Conservation (phyloP, 2,113 vertebrate genomes). For the Scatophagus argus region DNA sequence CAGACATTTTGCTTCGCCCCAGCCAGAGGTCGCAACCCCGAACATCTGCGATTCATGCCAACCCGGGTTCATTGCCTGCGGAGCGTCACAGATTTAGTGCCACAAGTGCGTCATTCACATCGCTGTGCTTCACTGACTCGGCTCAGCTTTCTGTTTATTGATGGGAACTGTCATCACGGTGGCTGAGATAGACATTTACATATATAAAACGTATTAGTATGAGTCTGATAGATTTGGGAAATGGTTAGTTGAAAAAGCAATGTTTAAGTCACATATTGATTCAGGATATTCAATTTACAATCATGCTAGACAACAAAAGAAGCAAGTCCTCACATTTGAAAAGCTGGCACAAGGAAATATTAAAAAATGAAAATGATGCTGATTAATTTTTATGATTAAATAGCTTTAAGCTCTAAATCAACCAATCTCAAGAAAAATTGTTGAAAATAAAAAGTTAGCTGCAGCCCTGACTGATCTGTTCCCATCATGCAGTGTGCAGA, state of each 20-base stretch:
- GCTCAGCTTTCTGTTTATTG: conserved; percentile 46
- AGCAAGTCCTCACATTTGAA: not conserved
- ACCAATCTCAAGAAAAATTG: not conserved
- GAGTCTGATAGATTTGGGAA: not conserved
- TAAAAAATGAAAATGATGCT: not conserved
- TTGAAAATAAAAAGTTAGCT: not conserved
- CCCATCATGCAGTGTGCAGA: conserved; percentile 29
- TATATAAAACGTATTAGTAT: too few relatives aligned
- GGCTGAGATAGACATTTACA: conserved; percentile 15
- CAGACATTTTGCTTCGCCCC: conserved; percentile 69
- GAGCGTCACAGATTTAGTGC: conserved; percentile 71
- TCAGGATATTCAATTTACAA: not conserved
- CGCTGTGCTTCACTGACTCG: conserved; percentile 52
- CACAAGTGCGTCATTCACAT: conserved; percentile 73
- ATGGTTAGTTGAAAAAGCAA: not conserved
- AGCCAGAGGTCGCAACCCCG: conserved; percentile 70
- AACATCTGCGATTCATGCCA: conserved; percentile 72
- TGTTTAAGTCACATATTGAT: not conserved
- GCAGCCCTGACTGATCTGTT: conserved; percentile 5
- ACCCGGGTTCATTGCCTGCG: conserved; percentile 63
- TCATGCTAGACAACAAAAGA: not conserved
- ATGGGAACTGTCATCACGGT: conserved; percentile 48
- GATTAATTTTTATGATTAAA: not conserved
- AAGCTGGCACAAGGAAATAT: not conserved
- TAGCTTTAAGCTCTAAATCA: conserved; percentile 8